Percentiles rank a stretch among this genome's conserved stretches.
phyloP scores from a whole-genome alignment of 2,113 vertebrate species.

The Cheirogaleus medius region DNA sequence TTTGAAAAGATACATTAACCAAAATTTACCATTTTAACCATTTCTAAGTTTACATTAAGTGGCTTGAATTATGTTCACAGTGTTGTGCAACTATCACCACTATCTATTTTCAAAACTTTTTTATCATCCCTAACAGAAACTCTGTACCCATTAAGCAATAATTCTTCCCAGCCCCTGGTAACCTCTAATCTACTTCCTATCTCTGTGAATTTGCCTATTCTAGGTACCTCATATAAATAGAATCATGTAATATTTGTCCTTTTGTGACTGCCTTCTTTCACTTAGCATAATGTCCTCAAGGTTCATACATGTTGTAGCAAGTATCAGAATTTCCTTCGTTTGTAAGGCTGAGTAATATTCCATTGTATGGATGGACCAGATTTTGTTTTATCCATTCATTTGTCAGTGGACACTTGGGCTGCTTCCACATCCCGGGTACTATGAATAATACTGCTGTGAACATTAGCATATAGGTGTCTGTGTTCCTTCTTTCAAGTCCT shows the following conservation, averaged over 20 bases:
- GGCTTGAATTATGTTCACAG: no score
- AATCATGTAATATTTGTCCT: rapidly evolving
- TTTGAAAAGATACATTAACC: neutral
- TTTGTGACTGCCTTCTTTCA: neutral
- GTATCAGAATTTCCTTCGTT: neutral
- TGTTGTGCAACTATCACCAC: no score
- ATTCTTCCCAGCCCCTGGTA: neutral
- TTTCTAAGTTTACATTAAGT: rapidly evolving
- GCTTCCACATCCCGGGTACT: neutral
- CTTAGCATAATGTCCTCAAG: neutral
- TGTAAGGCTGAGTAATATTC: neutral
- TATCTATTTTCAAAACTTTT: neutral
- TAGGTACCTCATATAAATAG: neutral
- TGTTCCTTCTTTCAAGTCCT: neutral
- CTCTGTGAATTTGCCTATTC: neutral
- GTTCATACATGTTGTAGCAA: neutral
- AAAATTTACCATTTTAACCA: neutral
- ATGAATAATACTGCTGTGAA: rapidly evolving
- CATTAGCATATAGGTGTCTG: neutral
- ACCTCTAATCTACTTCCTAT: neutral
- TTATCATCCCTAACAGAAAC: neutral
- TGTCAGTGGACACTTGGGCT: rapidly evolving
- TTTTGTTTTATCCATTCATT: neutral
- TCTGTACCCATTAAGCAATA: neutral
- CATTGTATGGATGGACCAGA: neutral